Percentiles rank a stretch among this genome's conserved stretches.
These are phyloP conservation scores for Polyergus mexicanus DNA, from an alignment of 1,140 invertebrate genomes.

Conservation along the genomic window DNA sequence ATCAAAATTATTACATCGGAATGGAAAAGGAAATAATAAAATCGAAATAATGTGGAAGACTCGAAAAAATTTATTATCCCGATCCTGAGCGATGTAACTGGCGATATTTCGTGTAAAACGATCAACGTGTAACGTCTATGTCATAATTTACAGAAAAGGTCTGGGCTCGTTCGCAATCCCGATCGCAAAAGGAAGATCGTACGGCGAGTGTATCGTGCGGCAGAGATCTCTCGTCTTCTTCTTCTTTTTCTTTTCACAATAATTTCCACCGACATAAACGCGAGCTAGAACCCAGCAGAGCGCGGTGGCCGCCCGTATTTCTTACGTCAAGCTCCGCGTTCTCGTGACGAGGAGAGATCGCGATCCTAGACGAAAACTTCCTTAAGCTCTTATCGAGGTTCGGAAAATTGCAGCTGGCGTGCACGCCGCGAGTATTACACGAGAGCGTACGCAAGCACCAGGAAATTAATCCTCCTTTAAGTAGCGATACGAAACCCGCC, in stretches of 20 bases:
- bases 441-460: conserved; percentile 25
- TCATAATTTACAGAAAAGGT: conserved; percentile 26
- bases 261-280: conserved; percentile 33
- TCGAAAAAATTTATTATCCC: conserved; percentile 1
- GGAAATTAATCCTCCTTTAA: conserved; percentile 53
- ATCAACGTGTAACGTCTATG: background rate
- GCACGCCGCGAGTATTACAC: conserved; percentile 18
- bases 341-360: conserved; percentile 58
- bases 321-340: conserved; percentile 42
- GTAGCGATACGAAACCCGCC: conserved; percentile 22
- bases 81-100: background rate
- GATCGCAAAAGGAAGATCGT: background rate
- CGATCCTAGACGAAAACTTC: conserved; percentile 52
- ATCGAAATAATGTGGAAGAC: background rate
- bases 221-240: background rate
- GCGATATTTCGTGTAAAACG: background rate
- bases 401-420: conserved; percentile 61
- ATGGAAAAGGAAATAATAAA: background rate
- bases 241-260: conserved; percentile 49
- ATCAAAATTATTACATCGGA: background rate
- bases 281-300: conserved; percentile 22
- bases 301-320: conserved; percentile 31
- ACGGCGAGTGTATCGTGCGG: conserved; percentile 15
- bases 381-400: conserved; percentile 54
- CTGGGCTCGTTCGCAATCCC: background rate